Percentiles rank a stretch among this genome's conserved stretches.
Evolutionary conservation across 2,797 vertebrate genomes (phyloP).

Genomic region (Aldrovandia affinis): DNA sequence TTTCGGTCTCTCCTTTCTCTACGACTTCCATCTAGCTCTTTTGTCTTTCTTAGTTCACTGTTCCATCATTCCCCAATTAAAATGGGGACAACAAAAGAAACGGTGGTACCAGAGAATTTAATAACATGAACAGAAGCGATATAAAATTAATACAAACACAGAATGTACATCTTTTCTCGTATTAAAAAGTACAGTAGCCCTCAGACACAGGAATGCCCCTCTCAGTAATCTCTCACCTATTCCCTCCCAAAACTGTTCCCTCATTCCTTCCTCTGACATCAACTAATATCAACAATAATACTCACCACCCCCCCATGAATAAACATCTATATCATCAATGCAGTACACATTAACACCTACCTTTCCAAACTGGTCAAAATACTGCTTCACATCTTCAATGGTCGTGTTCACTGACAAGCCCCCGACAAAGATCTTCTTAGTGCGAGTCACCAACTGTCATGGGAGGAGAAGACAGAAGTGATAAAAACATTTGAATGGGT

Average conservation of each 20-base stretch:
- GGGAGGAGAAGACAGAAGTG: constrained; percentile 48
- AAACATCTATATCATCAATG: too few relatives aligned
- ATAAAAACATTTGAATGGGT: too few relatives aligned
- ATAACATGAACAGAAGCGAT: not conserved
- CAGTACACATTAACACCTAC: constrained; percentile 77
- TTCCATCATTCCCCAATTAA: not conserved
- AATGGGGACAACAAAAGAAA: not conserved
- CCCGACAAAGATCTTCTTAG: constrained; percentile 99
- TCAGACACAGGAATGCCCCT: constrained; percentile 38
- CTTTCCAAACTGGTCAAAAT: constrained; percentile 99
- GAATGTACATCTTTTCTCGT: not conserved
- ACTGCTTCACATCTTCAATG: constrained; percentile 97
- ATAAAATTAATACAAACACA: not conserved
- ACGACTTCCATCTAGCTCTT: not conserved
- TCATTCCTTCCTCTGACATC: constrained; percentile 45
- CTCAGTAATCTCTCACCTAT: constrained; percentile 57
- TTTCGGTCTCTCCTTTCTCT: not conserved
- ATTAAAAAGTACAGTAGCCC: not conserved
- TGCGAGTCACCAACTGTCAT: constrained; percentile 95
- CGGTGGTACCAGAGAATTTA: not conserved
- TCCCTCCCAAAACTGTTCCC: constrained; percentile 45
- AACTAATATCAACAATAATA: constrained; percentile 35
- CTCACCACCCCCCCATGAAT: too few relatives aligned
- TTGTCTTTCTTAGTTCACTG: not conserved
- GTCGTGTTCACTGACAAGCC: constrained; percentile 97